Evolutionary conservation across 1,140 invertebrate genomes (phyloP).

Genomic region (Zophobas morio): DNA sequence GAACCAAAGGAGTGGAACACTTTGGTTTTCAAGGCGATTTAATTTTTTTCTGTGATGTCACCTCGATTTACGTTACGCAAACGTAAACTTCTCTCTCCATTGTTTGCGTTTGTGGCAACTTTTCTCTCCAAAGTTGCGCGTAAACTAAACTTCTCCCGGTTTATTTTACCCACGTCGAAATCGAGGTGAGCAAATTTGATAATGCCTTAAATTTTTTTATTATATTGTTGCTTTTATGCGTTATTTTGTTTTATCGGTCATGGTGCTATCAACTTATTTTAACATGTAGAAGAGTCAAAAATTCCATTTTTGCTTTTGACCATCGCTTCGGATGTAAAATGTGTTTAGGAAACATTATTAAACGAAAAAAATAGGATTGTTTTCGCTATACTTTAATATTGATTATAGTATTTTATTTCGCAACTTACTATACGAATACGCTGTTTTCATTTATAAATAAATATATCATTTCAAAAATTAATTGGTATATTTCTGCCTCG

Average conservation of each 20-base stretch:
- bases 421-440: slow-evolving; percentile 53
- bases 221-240: slow-evolving; percentile 52
- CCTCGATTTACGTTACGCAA: slow-evolving; percentile 24
- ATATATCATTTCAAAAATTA: slow-evolving; percentile 50
- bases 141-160: slow-evolving; percentile 39
- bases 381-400: slow-evolving; percentile 54
- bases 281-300: slow-evolving; percentile 30
- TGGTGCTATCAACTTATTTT: slow-evolving; percentile 54
- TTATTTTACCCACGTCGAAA: slow-evolving; percentile 22
- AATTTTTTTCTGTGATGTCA: slow-evolving; percentile 55
- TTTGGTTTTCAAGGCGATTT: slow-evolving; percentile 49
- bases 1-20: slow-evolving; percentile 61
- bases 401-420: slow-evolving; percentile 50
- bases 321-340: slow-evolving; percentile 44
- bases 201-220: slow-evolving; percentile 54
- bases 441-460: slow-evolving; percentile 57
- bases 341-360: slow-evolving; percentile 51
- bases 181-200: slow-evolving; percentile 42
- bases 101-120: slow-evolving; percentile 43
- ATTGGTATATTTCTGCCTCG: not conserved
- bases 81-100: slow-evolving; percentile 51
- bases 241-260: slow-evolving; percentile 53
- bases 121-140: slow-evolving; percentile 52
- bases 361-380: slow-evolving; percentile 55
- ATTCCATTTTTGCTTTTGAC: slow-evolving; percentile 31